Conservation (phyloP, 1,140 invertebrate species). For the Bilobella aurantiaca region DNA sequence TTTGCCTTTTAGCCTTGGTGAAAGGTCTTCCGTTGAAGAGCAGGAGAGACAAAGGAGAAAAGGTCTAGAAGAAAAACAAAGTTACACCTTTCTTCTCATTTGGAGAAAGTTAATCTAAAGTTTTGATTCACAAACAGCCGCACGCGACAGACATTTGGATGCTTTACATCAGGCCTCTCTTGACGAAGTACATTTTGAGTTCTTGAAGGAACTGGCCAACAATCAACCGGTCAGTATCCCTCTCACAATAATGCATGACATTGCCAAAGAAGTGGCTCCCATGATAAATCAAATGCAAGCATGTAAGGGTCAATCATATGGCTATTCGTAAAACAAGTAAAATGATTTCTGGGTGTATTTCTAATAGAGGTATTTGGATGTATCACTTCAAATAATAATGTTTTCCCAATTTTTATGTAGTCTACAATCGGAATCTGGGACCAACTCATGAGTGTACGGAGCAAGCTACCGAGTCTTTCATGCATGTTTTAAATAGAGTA, state of each 20-base stretch:
- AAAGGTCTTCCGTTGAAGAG: not conserved
- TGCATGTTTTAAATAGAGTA: conserved; percentile 9
- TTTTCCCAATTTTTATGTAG: conserved; percentile 17
- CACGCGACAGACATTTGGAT: conserved; percentile 12
- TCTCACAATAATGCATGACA: conserved; percentile 14
- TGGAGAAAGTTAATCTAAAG: no score
- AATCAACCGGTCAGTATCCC: conserved; percentile 21
- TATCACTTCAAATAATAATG: no score
- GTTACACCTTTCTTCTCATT: no score
- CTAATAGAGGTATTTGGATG: no score
- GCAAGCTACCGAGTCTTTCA: conserved; percentile 7
- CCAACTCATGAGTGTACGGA: conserved; percentile 5
- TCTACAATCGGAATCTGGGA: conserved; percentile 16
- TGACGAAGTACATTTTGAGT: conserved; percentile 23
- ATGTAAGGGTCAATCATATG: conserved; percentile 18
- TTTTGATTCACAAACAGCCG: not conserved
- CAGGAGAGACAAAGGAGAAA: no score
- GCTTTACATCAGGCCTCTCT: not conserved
- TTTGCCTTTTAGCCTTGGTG: no score
- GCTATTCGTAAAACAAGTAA: no score
- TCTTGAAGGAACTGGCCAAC: conserved; percentile 18
- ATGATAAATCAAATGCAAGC: conserved; percentile 9
- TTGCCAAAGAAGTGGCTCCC: conserved; percentile 13
- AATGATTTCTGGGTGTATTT: no score
- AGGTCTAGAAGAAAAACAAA: no score